Evolutionary conservation across 2,797 vertebrate species (phyloP).

Genomic region (Novumbra hubbsi): DNA sequence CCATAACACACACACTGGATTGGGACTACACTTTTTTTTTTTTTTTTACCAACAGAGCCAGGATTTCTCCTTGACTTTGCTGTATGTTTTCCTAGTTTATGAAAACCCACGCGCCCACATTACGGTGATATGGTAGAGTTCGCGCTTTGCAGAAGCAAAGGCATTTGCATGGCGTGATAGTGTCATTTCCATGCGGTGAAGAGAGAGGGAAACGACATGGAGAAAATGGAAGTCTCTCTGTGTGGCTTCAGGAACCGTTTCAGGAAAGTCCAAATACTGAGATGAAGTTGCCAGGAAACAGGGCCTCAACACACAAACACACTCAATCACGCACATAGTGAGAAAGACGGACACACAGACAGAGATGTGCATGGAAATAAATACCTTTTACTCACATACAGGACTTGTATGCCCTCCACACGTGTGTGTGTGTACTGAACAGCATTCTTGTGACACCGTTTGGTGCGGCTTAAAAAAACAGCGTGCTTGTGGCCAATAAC

Average conservation of each 20-base stretch:
- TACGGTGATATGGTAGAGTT: neutral
- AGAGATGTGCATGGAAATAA: too few relatives aligned
- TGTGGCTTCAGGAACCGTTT: neutral
- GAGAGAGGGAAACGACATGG: neutral
- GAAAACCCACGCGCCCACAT: neutral
- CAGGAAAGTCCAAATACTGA: neutral
- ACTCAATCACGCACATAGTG: neutral
- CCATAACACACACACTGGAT: too few relatives aligned
- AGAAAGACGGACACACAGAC: neutral
- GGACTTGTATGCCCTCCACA: too few relatives aligned
- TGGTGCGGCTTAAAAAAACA: too few relatives aligned
- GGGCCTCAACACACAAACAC: too few relatives aligned
- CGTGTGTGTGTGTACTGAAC: too few relatives aligned
- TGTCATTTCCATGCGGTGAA: constrained; percentile 6
- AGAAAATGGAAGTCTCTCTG: neutral
- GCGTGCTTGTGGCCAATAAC: too few relatives aligned
- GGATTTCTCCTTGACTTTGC: neutral
- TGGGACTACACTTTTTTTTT: neutral
- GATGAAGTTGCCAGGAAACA: neutral
- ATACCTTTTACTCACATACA: too few relatives aligned
- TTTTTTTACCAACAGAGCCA: neutral
- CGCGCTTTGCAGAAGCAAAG: neutral
- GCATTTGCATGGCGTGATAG: constrained; percentile 14
- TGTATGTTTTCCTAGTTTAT: neutral
- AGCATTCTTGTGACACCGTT: too few relatives aligned